These are phyloP conservation scores for Malacoctenus gilli DNA, from an alignment of 2,797 vertebrate species.

Conservation along the genomic window DNA sequence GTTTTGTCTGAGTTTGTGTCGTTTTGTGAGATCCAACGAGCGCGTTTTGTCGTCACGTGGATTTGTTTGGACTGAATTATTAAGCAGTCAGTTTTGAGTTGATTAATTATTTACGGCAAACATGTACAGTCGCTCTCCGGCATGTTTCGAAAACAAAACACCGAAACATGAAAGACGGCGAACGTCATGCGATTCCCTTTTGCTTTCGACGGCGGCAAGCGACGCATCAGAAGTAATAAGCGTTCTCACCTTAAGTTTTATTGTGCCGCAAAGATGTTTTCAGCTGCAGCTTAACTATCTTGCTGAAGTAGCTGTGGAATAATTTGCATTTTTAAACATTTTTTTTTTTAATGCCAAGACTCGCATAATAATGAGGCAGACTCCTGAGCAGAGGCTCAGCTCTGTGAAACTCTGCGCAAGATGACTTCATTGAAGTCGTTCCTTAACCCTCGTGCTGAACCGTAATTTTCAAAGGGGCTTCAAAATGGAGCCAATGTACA, in stretches of 20 bases:
- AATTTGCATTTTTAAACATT: slow-evolving; percentile 60
- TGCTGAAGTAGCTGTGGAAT: slow-evolving; percentile 45
- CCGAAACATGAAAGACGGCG: neutral
- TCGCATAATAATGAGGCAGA: slow-evolving; percentile 61
- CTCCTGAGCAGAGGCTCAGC: slow-evolving; percentile 41
- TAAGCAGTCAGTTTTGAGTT: slow-evolving; percentile 10
- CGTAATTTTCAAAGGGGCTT: slow-evolving; percentile 53
- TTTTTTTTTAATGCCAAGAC: slow-evolving; percentile 52
- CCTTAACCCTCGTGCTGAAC: slow-evolving; percentile 49
- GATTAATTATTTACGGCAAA: neutral
- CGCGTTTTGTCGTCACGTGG: neutral
- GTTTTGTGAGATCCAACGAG: neutral
- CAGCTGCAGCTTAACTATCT: slow-evolving; percentile 34
- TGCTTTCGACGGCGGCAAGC: neutral
- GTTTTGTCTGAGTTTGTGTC: no score
- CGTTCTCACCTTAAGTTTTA: slow-evolving; percentile 29
- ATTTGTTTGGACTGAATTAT: slow-evolving; percentile 5
- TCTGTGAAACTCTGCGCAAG: slow-evolving; percentile 50
- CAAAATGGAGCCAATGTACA: slow-evolving; percentile 41
- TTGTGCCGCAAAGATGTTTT: slow-evolving; percentile 46
- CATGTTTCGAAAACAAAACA: neutral
- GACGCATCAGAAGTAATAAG: slow-evolving; percentile 21
- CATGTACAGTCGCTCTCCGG: neutral
- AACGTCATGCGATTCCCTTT: no score
- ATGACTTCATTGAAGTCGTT: slow-evolving; percentile 50